Conservation (phyloP, 53 echinoderm and acorn worm genomes). For the Holothuria leucospilota region DNA sequence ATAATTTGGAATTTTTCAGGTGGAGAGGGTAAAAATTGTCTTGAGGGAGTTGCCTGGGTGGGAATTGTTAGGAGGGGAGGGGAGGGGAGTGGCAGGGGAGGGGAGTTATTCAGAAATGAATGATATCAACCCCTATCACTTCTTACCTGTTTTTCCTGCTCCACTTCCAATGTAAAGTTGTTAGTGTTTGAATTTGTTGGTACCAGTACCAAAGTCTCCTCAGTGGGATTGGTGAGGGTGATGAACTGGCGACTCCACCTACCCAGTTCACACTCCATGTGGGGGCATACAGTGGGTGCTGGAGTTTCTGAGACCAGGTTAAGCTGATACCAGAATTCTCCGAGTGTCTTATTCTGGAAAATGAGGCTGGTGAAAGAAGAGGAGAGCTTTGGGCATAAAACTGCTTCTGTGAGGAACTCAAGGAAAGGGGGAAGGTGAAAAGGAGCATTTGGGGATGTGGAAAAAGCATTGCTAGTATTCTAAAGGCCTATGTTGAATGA, state of each 20-base stretch:
- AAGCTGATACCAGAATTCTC: slow-evolving; percentile 95
- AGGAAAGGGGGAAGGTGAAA: neutral
- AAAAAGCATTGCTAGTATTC: too few species aligned
- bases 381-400: neutral
- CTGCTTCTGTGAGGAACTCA: neutral
- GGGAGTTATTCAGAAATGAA: too few species aligned
- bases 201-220: slow-evolving; percentile 83
- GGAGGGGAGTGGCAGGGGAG: too few species aligned
- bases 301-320: slow-evolving; percentile 84
- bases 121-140: too few species aligned
- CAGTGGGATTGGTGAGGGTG: slow-evolving; percentile 86
- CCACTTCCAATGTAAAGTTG: slow-evolving; percentile 90
- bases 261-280: slow-evolving; percentile 95
- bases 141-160: slow-evolving; percentile 71
- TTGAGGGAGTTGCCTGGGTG: too few species aligned
- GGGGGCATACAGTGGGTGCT: slow-evolving; percentile 84
- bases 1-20: too few species aligned
- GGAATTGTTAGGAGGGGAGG: too few species aligned
- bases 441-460: neutral
- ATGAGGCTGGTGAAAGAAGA: slow-evolving; percentile 70
- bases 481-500: too few species aligned
- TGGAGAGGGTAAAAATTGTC: too few species aligned
- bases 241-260: slow-evolving; percentile 96
- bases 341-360: slow-evolving; percentile 88
- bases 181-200: slow-evolving; percentile 86